Evolutionary conservation across 2,888 invertebrate species (phyloP), one percentile per base, ranked within the genome.

Genomic region (Sialis fuliginosa): DNA sequence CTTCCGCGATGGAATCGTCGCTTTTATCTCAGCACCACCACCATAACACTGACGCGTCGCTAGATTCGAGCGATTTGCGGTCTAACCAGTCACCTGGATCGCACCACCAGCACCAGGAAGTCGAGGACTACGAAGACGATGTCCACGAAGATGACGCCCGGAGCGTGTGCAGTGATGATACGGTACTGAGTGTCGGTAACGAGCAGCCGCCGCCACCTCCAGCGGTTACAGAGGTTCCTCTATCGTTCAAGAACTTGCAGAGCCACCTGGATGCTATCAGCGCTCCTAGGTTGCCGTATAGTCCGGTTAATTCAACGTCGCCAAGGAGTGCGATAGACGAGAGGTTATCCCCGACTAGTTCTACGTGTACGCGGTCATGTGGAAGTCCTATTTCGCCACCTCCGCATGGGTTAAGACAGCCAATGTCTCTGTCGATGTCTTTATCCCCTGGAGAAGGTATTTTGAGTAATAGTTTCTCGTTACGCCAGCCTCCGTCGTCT

Each of bases 151-250:
- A 45, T 10, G 70, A 72, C 53, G 73, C 75, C 12, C 72, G 74
- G 51, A 81, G 81, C 49, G 78, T 79, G 52, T 77, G 79, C 54
- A 80, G 80, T 55, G 83, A 83, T 56, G 85, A 83, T 57, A 87
- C 86, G 40, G 86, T 85, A 4, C 60, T 87, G 33, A 86, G 85
- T 54, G 86, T 87, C 52, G 85, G 86, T 6, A 84, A 85, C 58
- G 86, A 87, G 55, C 77, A 75, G 2, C 37, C 37, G 4, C 10
- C 12, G 7, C n/a, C n/a, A 2, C n/a, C n/a, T 37, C 12, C 37
- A 37, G 44, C 48, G 45, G 37, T 50, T 33, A 33, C 13, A 7
- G 39, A 42, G 31, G 40, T 30, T 0, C 56, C 72, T n/a, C 67
- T 75, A 0, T 72, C 74, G 0, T 77, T 77, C 52, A 76, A 75